Conservation (phyloP, 2,888 invertebrate genomes). For the Mesorhabditis belari region DNA sequence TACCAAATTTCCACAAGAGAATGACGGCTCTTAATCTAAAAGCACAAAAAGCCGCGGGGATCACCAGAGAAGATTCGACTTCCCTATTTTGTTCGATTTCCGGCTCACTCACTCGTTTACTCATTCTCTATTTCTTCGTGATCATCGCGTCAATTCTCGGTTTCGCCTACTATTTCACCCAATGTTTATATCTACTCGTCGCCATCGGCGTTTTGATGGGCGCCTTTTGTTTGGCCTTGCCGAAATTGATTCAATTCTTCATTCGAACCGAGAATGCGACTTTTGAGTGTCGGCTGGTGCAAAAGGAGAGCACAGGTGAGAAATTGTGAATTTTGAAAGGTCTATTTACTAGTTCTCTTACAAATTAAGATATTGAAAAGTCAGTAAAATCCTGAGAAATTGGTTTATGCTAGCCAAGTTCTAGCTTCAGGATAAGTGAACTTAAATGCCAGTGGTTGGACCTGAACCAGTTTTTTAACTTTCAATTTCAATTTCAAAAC, state of each 20-base stretch:
- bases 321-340: no score
- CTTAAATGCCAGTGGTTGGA: no score
- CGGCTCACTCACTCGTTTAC: background rate
- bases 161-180: background rate
- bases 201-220: background rate
- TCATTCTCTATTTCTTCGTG: background rate
- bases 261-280: background rate
- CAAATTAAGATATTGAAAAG: no score
- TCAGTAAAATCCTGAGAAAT: no score
- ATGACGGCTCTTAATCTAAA: background rate
- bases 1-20: background rate
- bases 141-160: background rate
- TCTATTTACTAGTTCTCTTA: no score
- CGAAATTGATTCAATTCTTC: background rate
- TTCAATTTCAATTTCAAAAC: background rate
- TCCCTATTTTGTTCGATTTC: background rate
- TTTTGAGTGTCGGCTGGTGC: background rate
- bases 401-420: no score
- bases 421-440: no score
- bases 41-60: background rate
- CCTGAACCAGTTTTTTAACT: no score
- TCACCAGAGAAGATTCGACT: background rate
- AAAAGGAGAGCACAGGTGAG: no score
- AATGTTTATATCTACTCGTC: background rate
- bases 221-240: background rate